phyloP scores from a whole-genome alignment of 2,888 invertebrate genomes.

The Drosophila algonquin region DNA sequence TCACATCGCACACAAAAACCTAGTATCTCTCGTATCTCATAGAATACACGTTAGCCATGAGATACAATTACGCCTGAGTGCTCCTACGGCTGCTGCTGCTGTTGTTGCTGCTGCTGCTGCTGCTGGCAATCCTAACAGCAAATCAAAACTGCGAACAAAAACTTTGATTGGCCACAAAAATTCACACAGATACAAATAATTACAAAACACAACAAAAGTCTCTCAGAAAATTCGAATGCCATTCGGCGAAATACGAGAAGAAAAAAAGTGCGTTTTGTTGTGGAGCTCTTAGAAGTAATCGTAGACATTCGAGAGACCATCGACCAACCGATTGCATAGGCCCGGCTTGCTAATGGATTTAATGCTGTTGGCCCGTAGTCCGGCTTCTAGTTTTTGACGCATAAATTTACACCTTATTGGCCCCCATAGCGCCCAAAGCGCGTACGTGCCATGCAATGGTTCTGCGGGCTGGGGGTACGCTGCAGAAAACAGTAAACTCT shows the following conservation, averaged over 20 bases:
- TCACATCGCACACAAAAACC: slow-evolving; percentile 39
- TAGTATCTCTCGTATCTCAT: slow-evolving; percentile 62
- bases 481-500: slow-evolving; percentile 44
- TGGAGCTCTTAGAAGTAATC: slow-evolving; percentile 52
- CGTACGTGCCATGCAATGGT: slow-evolving; percentile 57
- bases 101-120: slow-evolving; percentile 10
- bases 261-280: slow-evolving; percentile 66
- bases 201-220: slow-evolving; percentile 51
- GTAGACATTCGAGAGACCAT: slow-evolving; percentile 59
- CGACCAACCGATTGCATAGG: slow-evolving; percentile 64
- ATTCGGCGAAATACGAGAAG: slow-evolving; percentile 47
- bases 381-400: slow-evolving; percentile 51
- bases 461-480: slow-evolving; percentile 3
- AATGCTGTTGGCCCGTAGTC: slow-evolving; percentile 37
- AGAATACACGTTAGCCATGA: slow-evolving; percentile 79
- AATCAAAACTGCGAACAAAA: slow-evolving; percentile 79
- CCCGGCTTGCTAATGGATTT: slow-evolving; percentile 57
- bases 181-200: slow-evolving; percentile 77
- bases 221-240: slow-evolving; percentile 50
- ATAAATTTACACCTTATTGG: slow-evolving; percentile 83
- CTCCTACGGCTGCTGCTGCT: too few relatives aligned
- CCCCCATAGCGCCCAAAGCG: slow-evolving; percentile 79
- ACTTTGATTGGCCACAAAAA: slow-evolving; percentile 79
- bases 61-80: slow-evolving; percentile 63
- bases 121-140: slow-evolving; percentile 68